These are phyloP conservation scores for Myiozetetes cayanensis DNA, from an alignment of 2,113 vertebrate species.

Conservation along the genomic window DNA sequence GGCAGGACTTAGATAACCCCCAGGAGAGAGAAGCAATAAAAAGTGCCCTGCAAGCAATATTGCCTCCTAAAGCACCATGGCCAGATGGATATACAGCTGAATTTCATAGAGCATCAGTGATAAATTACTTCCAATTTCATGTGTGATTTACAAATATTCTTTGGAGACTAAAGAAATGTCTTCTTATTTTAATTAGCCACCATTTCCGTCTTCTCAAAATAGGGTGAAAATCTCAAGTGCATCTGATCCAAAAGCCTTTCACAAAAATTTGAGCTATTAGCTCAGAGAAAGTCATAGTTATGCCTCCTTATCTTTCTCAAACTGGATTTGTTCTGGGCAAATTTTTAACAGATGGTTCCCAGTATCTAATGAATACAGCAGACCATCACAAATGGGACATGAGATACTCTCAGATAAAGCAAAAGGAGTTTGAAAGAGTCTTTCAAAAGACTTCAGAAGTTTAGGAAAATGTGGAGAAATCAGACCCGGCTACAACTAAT, in stretches of 20 bases:
- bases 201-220: slow-evolving; percentile 13
- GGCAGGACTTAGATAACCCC: slow-evolving; percentile 67
- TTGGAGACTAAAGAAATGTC: slow-evolving; percentile 54
- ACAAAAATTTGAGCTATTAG: slow-evolving; percentile 22
- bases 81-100: slow-evolving; percentile 74
- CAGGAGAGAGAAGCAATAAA: slow-evolving; percentile 73
- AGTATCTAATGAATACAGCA: slow-evolving; percentile 25
- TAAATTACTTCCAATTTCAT: slow-evolving; percentile 76
- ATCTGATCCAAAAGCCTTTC: slow-evolving; percentile 20
- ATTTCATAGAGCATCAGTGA: slow-evolving; percentile 61
- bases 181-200: slow-evolving; percentile 63
- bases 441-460: slow-evolving; percentile 29
- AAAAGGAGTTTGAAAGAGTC: neutral
- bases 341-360: slow-evolving; percentile 48
- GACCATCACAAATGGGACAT: slow-evolving; percentile 27
- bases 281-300: slow-evolving; percentile 28
- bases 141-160: slow-evolving; percentile 72
- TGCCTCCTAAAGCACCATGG: slow-evolving; percentile 68
- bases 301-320: slow-evolving; percentile 27
- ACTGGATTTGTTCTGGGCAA: slow-evolving; percentile 39
- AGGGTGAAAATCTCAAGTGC: slow-evolving; percentile 40
- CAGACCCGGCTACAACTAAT: neutral
- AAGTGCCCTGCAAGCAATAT: slow-evolving; percentile 71
- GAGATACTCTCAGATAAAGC: neutral
- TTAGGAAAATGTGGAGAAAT: neutral